Percentiles rank a stretch among this genome's conserved stretches.
Conservation (phyloP, 2,888 invertebrate genomes). For the Rotaria macrura region DNA sequence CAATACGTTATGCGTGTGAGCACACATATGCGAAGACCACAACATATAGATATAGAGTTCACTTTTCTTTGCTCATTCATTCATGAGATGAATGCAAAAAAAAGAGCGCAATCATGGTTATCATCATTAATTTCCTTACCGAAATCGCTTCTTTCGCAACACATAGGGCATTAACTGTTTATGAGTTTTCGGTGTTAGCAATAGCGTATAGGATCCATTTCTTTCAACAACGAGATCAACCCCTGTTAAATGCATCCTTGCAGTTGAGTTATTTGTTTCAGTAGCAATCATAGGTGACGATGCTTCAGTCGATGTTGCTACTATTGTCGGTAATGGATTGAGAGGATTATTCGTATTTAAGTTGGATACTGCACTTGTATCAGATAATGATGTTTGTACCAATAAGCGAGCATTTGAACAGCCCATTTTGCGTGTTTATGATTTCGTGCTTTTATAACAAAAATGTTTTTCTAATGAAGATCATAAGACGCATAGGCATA, state of each 20-base stretch:
- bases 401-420: constrained; percentile 21
- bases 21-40: background rate
- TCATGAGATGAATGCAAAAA: background rate
- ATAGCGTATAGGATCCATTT: constrained; percentile 14
- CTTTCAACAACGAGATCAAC: constrained; percentile 22
- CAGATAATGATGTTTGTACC: background rate
- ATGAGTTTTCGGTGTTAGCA: constrained; percentile 14
- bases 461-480: background rate
- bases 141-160: background rate
- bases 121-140: background rate
- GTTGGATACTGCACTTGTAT: background rate
- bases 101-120: background rate
- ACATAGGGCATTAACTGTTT: constrained; percentile 21
- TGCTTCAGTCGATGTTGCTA: background rate
- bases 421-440: background rate
- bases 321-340: background rate
- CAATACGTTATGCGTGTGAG: background rate
- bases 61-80: background rate
- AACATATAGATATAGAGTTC: background rate
- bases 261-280: background rate
- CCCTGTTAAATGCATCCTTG: background rate
- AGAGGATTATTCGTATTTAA: background rate
- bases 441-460: background rate
- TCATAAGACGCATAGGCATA: background rate
- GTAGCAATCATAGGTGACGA: background rate